These are phyloP conservation scores for Amiota mariae DNA, from an alignment of 2,888 invertebrate genomes.

Conservation along the genomic window DNA sequence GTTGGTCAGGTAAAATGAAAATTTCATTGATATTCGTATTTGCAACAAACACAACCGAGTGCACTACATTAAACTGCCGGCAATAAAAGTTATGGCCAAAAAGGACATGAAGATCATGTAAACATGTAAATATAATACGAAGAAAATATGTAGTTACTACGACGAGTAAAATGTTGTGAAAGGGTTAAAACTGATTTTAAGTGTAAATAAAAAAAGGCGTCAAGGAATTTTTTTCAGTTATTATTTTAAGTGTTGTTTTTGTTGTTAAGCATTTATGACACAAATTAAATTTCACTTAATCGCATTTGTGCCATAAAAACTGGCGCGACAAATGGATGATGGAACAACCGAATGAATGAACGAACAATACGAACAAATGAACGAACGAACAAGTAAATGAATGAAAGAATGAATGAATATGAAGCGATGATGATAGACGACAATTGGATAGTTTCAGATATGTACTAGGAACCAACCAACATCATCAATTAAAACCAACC, in stretches of 20 bases:
- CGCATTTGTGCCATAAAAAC: conserved; percentile 14
- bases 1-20: conserved; percentile 26
- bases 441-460: background rate
- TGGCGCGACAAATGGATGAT: conserved; percentile 45
- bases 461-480: conserved; percentile 55
- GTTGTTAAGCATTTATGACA: conserved; percentile 50
- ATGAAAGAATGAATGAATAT: no score
- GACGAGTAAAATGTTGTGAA: conserved; percentile 39
- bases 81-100: conserved; percentile 55
- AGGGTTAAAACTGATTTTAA: conserved; percentile 53
- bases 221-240: conserved; percentile 39
- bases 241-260: conserved; percentile 34
- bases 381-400: no score
- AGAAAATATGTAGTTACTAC: conserved; percentile 3
- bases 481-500: conserved; percentile 56
- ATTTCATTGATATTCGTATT: conserved; percentile 36
- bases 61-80: conserved; percentile 42
- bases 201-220: conserved; percentile 57
- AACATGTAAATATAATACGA: background rate
- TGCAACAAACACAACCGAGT: conserved; percentile 1
- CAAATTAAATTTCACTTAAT: conserved; percentile 63
- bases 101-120: conserved; percentile 39
- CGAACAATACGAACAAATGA: background rate
- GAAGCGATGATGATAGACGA: no score
- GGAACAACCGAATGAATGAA: background rate